A percentile compares a stretch with the other conserved stretches of the same genome.
Evolutionary conservation across 2,797 vertebrate genomes (phyloP).

Genomic region (Schizothorax lantsangensis): DNA sequence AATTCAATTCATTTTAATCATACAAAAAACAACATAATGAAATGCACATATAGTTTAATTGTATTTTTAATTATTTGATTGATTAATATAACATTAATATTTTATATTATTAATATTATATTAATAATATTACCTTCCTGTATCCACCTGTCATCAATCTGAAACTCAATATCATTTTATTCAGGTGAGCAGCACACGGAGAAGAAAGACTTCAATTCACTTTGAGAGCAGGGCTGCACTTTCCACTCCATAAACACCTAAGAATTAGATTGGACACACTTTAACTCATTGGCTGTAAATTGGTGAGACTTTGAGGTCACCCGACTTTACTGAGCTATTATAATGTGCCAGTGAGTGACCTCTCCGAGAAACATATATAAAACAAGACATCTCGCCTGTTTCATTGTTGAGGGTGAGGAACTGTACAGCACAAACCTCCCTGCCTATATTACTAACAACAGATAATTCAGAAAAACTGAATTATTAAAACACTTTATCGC

Average conservation of each 20-base stretch:
- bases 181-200: slow-evolving; percentile 56
- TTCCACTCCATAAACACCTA: slow-evolving; percentile 71
- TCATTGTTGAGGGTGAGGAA: slow-evolving; percentile 31
- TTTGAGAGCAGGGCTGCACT: slow-evolving; percentile 65
- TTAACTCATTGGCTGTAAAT: slow-evolving; percentile 75
- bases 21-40: background rate
- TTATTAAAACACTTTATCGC: slow-evolving; percentile 63
- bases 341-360: slow-evolving; percentile 61
- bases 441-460: slow-evolving; percentile 7
- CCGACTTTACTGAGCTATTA: slow-evolving; percentile 71
- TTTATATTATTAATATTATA: background rate
- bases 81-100: background rate
- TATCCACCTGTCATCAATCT: background rate
- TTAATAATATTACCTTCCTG: background rate
- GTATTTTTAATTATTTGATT: background rate
- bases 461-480: slow-evolving; percentile 54
- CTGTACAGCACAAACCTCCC: slow-evolving; percentile 17
- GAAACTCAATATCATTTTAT: slow-evolving; percentile 21
- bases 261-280: slow-evolving; percentile 74
- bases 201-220: slow-evolving; percentile 68
- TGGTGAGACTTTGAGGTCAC: slow-evolving; percentile 73
- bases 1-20: background rate
- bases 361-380: slow-evolving; percentile 46
- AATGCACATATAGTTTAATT: background rate
- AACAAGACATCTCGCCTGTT: slow-evolving; percentile 50